A percentile compares a stretch with the other conserved stretches of the same genome.
These are phyloP conservation scores for Lophotriccus pileatus DNA, from an alignment of 2,797 vertebrate genomes.

Conservation along the genomic window DNA sequence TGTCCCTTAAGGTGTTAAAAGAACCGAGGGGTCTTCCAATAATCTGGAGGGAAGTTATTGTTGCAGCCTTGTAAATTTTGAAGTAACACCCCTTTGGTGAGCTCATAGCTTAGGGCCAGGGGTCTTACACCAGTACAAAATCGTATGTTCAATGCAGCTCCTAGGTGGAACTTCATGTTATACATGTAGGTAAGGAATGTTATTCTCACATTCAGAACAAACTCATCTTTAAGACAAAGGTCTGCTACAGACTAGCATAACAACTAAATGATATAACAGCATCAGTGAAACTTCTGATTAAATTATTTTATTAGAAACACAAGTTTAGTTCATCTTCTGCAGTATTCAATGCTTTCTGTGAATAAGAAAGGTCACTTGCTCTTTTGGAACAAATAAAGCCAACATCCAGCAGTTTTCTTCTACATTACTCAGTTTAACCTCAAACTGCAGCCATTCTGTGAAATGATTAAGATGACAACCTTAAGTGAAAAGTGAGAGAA, in stretches of 20 bases:
- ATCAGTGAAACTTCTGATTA: background rate
- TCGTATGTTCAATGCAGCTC: background rate
- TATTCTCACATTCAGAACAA: background rate
- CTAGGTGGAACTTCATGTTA: background rate
- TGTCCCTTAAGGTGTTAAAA: background rate
- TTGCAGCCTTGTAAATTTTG: background rate
- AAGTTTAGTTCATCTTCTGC: background rate
- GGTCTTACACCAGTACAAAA: background rate
- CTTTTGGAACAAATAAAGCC: background rate
- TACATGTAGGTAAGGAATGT: background rate
- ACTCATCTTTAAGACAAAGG: background rate
- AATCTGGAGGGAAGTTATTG: background rate
- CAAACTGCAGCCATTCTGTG: background rate
- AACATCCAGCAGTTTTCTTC: background rate
- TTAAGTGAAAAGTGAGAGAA: background rate
- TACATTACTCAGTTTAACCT: background rate
- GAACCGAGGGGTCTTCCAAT: background rate
- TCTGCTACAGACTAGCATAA: background rate
- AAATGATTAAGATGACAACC: background rate
- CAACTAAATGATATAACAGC: background rate
- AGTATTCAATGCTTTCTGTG: background rate
- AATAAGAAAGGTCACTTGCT: background rate
- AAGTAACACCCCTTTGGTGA: background rate
- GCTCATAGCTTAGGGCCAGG: background rate
- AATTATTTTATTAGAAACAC: background rate